A percentile compares a stretch with the other conserved stretches of the same genome.
Evolutionary conservation across 2,888 invertebrate species (phyloP).

Genomic region (Lasioglossum calceatum): DNA sequence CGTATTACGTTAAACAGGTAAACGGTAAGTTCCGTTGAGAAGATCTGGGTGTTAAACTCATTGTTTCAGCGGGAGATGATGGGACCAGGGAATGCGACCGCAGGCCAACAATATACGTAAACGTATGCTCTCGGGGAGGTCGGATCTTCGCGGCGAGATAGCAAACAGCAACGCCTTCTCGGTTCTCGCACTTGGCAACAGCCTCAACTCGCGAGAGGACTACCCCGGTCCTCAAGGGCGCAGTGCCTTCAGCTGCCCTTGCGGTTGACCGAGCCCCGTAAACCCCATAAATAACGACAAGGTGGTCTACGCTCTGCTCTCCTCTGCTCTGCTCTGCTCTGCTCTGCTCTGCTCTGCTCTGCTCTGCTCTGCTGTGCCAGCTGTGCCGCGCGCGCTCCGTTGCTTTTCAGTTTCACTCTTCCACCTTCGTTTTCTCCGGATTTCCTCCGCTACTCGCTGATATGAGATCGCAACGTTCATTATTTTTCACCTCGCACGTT

Average conservation of each 20-base stretch:
- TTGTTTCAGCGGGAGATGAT: constrained; percentile 69
- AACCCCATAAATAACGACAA: constrained; percentile 78
- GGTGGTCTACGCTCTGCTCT: constrained; percentile 42
- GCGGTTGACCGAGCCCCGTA: constrained; percentile 77
- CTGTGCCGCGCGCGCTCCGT: constrained; percentile 54
- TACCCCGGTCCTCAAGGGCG: constrained; percentile 71
- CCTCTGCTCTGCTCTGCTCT: too few relatives aligned
- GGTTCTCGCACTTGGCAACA: constrained; percentile 74
- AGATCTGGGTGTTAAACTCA: constrained; percentile 58
- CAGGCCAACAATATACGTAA: constrained; percentile 76
- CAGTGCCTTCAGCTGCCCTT: constrained; percentile 73
- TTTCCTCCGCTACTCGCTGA: constrained; percentile 25
- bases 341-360: neutral
- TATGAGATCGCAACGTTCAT: neutral
- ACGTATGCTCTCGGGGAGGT: constrained; percentile 71
- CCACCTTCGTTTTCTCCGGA: constrained; percentile 53
- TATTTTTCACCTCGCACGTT: constrained; percentile 4
- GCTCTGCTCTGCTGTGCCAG: constrained; percentile 51
- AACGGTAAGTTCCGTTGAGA: constrained; percentile 62
- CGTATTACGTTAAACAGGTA: constrained; percentile 64
- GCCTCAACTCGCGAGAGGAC: constrained; percentile 63
- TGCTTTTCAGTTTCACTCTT: constrained; percentile 60
- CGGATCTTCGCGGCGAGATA: constrained; percentile 72
- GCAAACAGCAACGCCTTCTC: constrained; percentile 75
- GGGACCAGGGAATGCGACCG: constrained; percentile 73